Base-by-base conservation (phyloP, 2,888 invertebrate genomes). In the Priocnemis perturbator region DNA sequence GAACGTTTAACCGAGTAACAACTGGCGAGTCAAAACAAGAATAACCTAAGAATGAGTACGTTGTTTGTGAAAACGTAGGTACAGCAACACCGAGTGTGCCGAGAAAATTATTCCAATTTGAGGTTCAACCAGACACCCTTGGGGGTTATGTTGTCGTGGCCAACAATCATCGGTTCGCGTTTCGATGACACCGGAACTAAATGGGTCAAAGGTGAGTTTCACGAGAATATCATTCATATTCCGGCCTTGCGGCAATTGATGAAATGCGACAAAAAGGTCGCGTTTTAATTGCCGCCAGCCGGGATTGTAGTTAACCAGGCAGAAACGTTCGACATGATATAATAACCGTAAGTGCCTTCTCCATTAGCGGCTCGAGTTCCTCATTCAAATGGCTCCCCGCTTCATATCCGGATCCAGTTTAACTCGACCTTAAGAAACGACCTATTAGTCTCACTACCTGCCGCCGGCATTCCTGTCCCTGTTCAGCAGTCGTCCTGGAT, bases 381-480 rank as follows among this genome's bases (percentile, higher is more conserved):
- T 79, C 73, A 78, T 81, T 79, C 70, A 78, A 79, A 79, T 82
- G 69, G 64, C 69, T 78, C 61, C 61, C 73, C 64, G 69, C 70
- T 73, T 73, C 77, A 66, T 76, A 70, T 77, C 71, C 73, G 73
- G 59, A 77, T 79, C 71, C 64, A 63, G 67, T 79, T 71, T 58
- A 77, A 72, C 60, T 71, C 73, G 66, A 70, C 70, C 71, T 73
- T 77, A 79, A 79, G 79, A 79, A 76, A 74, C 72, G 69, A 71
- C 71, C 78, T 81, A 76, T 81, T 81, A 80, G 78, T 78, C 77
- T 72, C 77, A 69, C 71, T 78, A 73, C 70, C 80, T 78, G 79
- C 77, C 71, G 69, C 62, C 71, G 58, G 52, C 75, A 79, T 67
- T 57, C 67, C 73, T 73, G 66, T 62, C 64, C 53, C 73, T 48